Base-by-base conservation (phyloP, 2,113 vertebrate species). In the Myotis lucifugus region DNA sequence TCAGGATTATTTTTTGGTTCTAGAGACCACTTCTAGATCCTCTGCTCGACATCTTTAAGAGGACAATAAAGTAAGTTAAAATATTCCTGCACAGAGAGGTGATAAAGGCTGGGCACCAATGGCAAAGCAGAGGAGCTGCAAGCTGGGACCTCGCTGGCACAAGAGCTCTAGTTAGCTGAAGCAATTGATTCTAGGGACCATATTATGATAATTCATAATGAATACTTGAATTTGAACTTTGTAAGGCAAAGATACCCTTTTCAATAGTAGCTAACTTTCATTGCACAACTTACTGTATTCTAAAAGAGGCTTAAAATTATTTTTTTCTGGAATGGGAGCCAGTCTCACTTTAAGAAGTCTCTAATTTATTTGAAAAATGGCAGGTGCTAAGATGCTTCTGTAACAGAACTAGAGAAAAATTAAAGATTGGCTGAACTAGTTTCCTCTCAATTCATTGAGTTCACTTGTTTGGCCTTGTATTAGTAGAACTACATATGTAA, bases 401-500 rank as follows among this genome's bases (percentile, higher is more conserved):
- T 66, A 85, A 69, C 46, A 91, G n/a, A 96, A 86, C 54, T 70
- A 91, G 88, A 56, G 54, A 92, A 89, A 97, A 95, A 83, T 74
- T 67, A 90, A 92, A 85, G 69, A 86, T 32, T 95, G 67, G 52
- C 59, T 91, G 74, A 95, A 85, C 29, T 89, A 64, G 64, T 92
- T 93, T 95, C 74, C 34, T 74, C n/a, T 88, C 32, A 92, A 59
- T 88, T 48, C 77, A 85, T 25, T 88, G 76, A 94, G 72, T 66
- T 95, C 48, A 37, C 74, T 90, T 95, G 91, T 96, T 86, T 90
- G 81, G 81, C n/a, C 91, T 96, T 56, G 4, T 92, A 72, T 90
- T 93, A 88, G 19, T 87, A 81, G 83, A 96, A 73, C 56, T 92
- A 54, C 81, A 84, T 93, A 95, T 92, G 95, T 74, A 96, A 94